Base-by-base conservation (phyloP, 2,113 vertebrate genomes). In the Tachysurus vachellii region DNA sequence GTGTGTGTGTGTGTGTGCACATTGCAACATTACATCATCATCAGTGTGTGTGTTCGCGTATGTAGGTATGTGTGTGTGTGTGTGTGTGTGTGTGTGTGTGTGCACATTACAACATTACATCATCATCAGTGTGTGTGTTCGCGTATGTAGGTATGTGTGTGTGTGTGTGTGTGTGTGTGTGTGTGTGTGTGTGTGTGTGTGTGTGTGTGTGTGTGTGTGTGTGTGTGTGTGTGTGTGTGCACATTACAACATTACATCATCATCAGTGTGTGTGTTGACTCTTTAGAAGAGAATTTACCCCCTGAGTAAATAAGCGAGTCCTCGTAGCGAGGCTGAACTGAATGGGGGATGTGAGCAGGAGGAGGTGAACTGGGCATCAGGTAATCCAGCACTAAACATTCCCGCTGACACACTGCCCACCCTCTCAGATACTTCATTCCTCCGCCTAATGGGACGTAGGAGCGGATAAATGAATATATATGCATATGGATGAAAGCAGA, bases 381-480 rank as follows among this genome's bases (percentile, higher is more conserved):
- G 76, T 87, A 90, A 86, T 86, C 86, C 57, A 68, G 76, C 82
- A 70, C 87, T 82, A 85, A 84, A 88, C 87, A 70, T 85, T 86
- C 89, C 89, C 36, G 61, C 89, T 77, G 87, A 90, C 85, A 86
- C 79, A 50, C 44, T 26, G 87, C 47, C 66, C 73, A 47, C 75
- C 19, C 61, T 66, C 75, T 86, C 75, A 66, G 87, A 81, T 90
- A 62, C 84, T 79, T 68, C 47, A 57, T 36, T 57, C 86, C 80
- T 85, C 31, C 26, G 76, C 79, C 54, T 86, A n/a, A 54, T 10
- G 54, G 11, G 53, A 80, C 7, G 8, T 26, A 17, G n/a, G n/a
- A 57, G 77, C 54, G n/a, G 80, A 62, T 10, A 44, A 82, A 81
- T 44, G 57, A 21, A 81, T 61, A 70, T 31, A 70, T 86, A 68